These are phyloP conservation scores for Danionella cerebrum DNA, from an alignment of 2,113 vertebrate genomes.

Conservation along the genomic window DNA sequence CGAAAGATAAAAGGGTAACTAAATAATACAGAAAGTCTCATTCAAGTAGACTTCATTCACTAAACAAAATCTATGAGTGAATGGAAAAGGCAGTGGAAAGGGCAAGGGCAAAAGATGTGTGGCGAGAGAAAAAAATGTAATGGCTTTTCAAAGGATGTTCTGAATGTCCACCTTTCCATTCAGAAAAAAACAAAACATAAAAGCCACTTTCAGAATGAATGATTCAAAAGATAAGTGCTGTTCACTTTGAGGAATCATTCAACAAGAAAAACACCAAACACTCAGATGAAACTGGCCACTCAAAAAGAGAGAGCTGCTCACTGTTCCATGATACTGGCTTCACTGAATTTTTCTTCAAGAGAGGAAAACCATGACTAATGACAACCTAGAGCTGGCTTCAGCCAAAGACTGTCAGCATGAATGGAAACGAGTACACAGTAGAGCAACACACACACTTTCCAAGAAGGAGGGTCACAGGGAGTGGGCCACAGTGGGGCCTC, in stretches of 20 bases:
- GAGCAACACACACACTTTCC: constrained; percentile 8
- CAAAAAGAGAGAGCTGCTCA: constrained; percentile 2
- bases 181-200: constrained; percentile 12
- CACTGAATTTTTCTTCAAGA: not conserved
- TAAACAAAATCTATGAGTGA: not conserved
- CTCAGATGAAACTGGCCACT: not conserved
- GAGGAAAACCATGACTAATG: not conserved
- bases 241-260: constrained; percentile 19
- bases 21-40: not conserved
- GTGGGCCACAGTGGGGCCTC: not conserved
- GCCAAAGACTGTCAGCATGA: constrained; percentile 12
- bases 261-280: constrained; percentile 3
- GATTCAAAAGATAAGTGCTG: constrained; percentile 22
- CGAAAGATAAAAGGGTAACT: not conserved
- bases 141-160: constrained; percentile 9
- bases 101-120: not conserved
- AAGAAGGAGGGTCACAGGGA: not conserved
- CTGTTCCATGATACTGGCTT: not conserved
- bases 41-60: not conserved
- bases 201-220: constrained; percentile 22
- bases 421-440: not conserved
- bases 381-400: not conserved
- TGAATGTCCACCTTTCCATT: constrained; percentile 23
- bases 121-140: not conserved
- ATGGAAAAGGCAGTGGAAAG: not conserved